A percentile compares a stretch with the other conserved stretches of the same genome.
Conservation (phyloP, 1,140 invertebrate genomes). For the Drosophila parabipectinata region DNA sequence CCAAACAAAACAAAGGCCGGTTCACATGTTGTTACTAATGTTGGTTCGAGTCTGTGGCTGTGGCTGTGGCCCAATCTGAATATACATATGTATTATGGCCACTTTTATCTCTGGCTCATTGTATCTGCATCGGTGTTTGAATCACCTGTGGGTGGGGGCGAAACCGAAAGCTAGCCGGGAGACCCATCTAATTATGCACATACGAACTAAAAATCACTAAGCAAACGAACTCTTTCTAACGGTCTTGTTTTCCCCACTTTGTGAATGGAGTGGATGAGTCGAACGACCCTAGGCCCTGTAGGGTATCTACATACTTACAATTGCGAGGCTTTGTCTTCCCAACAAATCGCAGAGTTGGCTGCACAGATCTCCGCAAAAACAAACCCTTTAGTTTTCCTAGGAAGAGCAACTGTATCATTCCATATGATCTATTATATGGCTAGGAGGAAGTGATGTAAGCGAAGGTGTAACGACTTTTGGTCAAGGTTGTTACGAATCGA, state of each 20-base stretch:
- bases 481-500: conserved; percentile 9
- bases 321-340: conserved; percentile 57
- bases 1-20: conserved; percentile 28
- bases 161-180: conserved; percentile 33
- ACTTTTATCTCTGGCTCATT: conserved; percentile 44
- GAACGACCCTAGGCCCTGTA: conserved; percentile 8
- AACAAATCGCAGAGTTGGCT: conserved; percentile 13
- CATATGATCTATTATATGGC: conserved; percentile 29
- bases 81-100: conserved; percentile 49
- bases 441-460: conserved; percentile 16
- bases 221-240: conserved; percentile 19
- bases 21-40: conserved; percentile 28
- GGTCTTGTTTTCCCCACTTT: neutral
- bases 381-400: conserved; percentile 19
- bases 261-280: neutral
- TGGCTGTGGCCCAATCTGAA: conserved; percentile 48
- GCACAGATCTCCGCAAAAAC: conserved; percentile 11
- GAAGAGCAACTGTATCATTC: conserved; percentile 24
- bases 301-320: conserved; percentile 51
- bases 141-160: conserved; percentile 6
- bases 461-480: conserved; percentile 5
- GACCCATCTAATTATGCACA: conserved; percentile 66
- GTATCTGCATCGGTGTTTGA: conserved; percentile 43
- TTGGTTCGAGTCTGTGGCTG: conserved; percentile 3
- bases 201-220: conserved; percentile 29